A percentile compares a stretch with the other conserved stretches of the same genome.
These are phyloP conservation scores for Chloropsis cyanopogon DNA, from an alignment of 2,113 vertebrate species.

Conservation along the genomic window DNA sequence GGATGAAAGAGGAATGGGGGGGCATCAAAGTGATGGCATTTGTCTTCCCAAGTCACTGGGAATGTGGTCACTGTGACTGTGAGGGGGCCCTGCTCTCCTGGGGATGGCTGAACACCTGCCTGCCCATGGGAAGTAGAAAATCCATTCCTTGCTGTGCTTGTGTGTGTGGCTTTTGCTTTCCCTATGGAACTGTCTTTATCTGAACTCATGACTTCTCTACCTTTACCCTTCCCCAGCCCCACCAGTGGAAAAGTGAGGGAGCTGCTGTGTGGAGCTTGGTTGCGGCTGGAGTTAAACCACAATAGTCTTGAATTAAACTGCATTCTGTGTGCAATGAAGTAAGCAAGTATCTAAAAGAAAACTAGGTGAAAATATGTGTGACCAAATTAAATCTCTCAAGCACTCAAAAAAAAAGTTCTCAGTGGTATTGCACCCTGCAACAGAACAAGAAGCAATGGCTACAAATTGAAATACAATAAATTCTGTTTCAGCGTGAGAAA, in stretches of 20 bases:
- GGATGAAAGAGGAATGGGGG: not conserved
- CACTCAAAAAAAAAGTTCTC: not conserved
- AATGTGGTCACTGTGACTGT: no score
- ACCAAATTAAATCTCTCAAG: not conserved
- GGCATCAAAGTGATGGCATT: not conserved
- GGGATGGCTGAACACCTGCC: fast-evolving
- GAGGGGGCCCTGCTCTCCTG: not conserved
- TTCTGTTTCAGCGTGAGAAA: not conserved
- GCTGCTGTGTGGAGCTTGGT: not conserved
- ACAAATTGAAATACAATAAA: not conserved
- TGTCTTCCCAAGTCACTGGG: not conserved
- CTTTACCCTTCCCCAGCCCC: not conserved
- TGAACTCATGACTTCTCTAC: fast-evolving
- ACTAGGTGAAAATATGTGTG: not conserved
- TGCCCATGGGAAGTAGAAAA: not conserved
- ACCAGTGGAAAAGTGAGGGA: no score
- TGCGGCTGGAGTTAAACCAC: not conserved
- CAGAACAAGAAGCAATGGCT: not conserved
- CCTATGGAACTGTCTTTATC: not conserved
- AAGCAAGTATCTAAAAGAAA: not conserved
- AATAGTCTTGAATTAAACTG: not conserved
- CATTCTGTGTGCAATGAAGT: not conserved
- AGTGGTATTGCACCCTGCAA: not conserved
- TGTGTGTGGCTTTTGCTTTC: fast-evolving
- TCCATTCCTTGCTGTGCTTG: not conserved